Conservation (phyloP, 2,113 vertebrate genomes). For the Tricholaema leucomelas region DNA sequence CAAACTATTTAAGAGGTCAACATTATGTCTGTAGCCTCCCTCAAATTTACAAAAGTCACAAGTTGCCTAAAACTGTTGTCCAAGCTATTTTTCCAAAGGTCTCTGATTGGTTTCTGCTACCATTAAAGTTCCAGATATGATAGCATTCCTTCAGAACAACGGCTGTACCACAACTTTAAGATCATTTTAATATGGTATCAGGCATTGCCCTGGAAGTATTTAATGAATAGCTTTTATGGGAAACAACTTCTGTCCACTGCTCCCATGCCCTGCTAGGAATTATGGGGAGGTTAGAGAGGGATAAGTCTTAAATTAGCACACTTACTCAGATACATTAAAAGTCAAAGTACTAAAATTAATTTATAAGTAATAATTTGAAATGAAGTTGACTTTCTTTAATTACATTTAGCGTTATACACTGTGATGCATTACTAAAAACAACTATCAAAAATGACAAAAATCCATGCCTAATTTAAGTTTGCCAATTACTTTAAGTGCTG, state of each 20-base stretch:
- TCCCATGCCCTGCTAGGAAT: background rate
- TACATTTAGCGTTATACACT: background rate
- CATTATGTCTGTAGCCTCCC: background rate
- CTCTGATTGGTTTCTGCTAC: background rate
- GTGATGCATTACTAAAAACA: constrained; percentile 8
- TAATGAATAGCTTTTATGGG: background rate
- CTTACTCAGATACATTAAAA: background rate
- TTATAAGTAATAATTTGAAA: constrained; percentile 29
- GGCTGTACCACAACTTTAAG: background rate
- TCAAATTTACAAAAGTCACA: background rate
- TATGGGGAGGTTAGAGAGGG: fast-evolving
- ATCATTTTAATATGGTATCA: background rate
- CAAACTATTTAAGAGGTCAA: background rate
- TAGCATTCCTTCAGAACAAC: background rate
- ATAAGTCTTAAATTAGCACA: background rate
- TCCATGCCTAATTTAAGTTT: constrained; percentile 8
- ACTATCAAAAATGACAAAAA: constrained; percentile 44
- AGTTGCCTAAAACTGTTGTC: background rate
- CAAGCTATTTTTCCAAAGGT: background rate
- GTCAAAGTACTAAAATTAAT: background rate
- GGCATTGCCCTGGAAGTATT: background rate
- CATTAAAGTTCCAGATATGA: background rate
- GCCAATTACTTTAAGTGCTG: constrained; percentile 59
- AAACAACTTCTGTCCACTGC: background rate
- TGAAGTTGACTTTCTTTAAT: constrained; percentile 30